Percentiles rank a stretch among this genome's conserved stretches.
These are phyloP conservation scores for Coregonus sp. DNA, from an alignment of 2,797 vertebrate species.

Conservation along the genomic window DNA sequence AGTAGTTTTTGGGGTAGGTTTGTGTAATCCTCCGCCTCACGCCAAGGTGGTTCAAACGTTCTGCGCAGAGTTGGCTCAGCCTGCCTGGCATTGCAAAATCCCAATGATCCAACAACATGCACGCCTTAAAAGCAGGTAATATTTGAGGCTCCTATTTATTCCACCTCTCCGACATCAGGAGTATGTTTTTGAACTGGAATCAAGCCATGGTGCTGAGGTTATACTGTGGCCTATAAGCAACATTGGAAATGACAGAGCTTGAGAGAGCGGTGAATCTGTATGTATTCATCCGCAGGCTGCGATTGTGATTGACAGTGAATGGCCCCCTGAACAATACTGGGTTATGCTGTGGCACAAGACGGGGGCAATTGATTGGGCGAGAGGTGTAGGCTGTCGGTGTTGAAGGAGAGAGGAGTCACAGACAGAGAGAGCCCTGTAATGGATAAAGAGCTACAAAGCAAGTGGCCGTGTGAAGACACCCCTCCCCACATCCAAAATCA, in stretches of 20 bases:
- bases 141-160: too few relatives aligned
- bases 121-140: neutral
- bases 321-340: neutral
- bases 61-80: neutral
- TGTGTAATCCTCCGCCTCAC: constrained; percentile 22
- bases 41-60: neutral
- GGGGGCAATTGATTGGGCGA: constrained; percentile 50
- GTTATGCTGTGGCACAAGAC: too few relatives aligned
- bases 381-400: constrained; percentile 35
- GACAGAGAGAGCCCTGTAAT: constrained; percentile 50
- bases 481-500: neutral
- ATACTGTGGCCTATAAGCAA: neutral
- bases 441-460: constrained; percentile 53
- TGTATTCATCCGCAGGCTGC: neutral
- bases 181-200: too few relatives aligned
- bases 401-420: constrained; percentile 59
- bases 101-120: neutral
- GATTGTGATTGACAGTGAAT: neutral
- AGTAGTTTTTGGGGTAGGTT: constrained; percentile 36
- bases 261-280: neutral
- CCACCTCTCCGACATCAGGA: too few relatives aligned
- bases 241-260: neutral
- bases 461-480: constrained; percentile 30
- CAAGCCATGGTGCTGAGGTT: neutral
- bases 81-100: too few relatives aligned